Base-by-base conservation (phyloP, 1,140 invertebrate genomes). In the Lanistes nyassanus region DNA sequence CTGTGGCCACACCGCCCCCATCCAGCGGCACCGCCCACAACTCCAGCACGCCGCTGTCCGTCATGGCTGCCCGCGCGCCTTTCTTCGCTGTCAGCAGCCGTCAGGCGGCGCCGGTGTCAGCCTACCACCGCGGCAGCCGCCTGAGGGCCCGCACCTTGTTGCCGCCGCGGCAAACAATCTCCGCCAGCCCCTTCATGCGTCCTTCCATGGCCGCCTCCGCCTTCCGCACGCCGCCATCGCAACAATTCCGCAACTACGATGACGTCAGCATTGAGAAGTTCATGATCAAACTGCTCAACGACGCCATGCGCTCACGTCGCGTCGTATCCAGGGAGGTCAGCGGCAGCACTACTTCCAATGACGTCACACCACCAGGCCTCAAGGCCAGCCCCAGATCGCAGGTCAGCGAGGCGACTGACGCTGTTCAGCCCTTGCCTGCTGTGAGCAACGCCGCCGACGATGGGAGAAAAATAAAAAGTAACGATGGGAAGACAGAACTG, bases 201-300 rank as follows among this genome's bases (percentile, higher is more conserved):
- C 56, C 34, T 19, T 7, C n/a, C 21, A 62, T 60, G 29, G 53
- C 51, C 47, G 26, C 31, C 51, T 19, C 29, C 29, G 9, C 26
- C n/a, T 36, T 56, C 42, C 29, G n/a, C 19, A 21, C 7, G 2
- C 51, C 53, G 26, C n/a, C 68, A 19, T 23, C 26, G 65, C 65
- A 29, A 37, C 58, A 76, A 47, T 65, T 39, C 70, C 29, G 19
- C 55, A 73, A 60, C 42, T 56, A 60, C n/a, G 76, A 74, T 29
- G 73, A 51, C 37, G 73, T 78, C 5, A 47, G 72, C 53, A 78
- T 78, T 36, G 72, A 75, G 58, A 78, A 75, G 36, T 75, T 60
- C 58, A 75, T 78, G 74, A 60, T 72, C 51, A 75, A 75, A 7
- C 74, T 60, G 58, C 51, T 78, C 31, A 70, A 78, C 51, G 55